Percentiles rank a stretch among this genome's conserved stretches.
Conservation (phyloP, 2,888 invertebrate species). For the Proisotoma minuta region DNA sequence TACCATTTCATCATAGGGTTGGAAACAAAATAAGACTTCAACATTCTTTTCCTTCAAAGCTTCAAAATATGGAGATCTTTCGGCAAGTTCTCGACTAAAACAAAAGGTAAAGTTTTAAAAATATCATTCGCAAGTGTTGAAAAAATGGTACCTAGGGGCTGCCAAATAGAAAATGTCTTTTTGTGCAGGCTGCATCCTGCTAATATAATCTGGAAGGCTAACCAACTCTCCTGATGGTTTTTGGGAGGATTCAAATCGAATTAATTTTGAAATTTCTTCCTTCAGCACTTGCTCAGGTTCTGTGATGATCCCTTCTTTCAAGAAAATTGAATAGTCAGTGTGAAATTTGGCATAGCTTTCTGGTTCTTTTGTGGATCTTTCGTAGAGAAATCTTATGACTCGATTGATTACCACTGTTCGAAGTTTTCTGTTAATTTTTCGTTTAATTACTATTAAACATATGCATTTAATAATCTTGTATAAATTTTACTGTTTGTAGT, state of each 20-base stretch:
- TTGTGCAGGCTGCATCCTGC: conserved; percentile 70
- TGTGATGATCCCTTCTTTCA: conserved; percentile 92
- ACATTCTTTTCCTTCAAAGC: conserved; percentile 78
- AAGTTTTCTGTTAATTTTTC: conserved; percentile 62
- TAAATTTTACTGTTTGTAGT: conserved; percentile 23
- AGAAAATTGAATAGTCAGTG: conserved; percentile 82
- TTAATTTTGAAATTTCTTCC: conserved; percentile 82
- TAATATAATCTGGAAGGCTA: conserved; percentile 74
- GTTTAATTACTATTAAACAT: conserved; percentile 18
- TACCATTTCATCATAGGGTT: conserved; percentile 94
- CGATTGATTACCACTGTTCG: conserved; percentile 76
- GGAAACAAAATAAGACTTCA: conserved; percentile 92
- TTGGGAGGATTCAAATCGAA: conserved; percentile 88
- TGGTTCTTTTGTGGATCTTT: conserved; percentile 76
- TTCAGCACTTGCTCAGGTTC: conserved; percentile 74
- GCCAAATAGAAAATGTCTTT: conserved; percentile 87
- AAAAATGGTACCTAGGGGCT: conserved; percentile 71
- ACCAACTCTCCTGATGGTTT: conserved; percentile 65
- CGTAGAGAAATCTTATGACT: conserved; percentile 76
- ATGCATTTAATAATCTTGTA: neutral
- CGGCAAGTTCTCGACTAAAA: conserved; percentile 80
- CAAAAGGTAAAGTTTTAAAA: conserved; percentile 5
- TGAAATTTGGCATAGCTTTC: conserved; percentile 80
- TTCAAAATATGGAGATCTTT: conserved; percentile 92
- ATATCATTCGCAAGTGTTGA: neutral